Percentiles rank a stretch among this genome's conserved stretches.
These are phyloP conservation scores for Sebastes matsubarae DNA, from an alignment of 2,797 vertebrate genomes.

Conservation along the genomic window DNA sequence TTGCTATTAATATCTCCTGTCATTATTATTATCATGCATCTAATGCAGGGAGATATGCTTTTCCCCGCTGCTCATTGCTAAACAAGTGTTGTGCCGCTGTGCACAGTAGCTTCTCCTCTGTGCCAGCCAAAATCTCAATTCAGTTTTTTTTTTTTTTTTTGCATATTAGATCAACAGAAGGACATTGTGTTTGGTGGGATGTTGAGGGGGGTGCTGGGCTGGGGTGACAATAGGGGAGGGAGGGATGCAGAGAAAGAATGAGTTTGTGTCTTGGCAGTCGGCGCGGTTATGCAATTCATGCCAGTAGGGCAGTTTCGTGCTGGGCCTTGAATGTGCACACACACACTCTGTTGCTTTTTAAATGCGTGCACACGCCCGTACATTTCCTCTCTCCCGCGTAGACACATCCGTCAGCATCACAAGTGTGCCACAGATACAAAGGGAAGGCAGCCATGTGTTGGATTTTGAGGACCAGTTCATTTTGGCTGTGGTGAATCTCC, in stretches of 20 bases:
- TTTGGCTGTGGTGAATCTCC: constrained; percentile 71
- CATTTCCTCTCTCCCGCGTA: not conserved
- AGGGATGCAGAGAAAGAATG: constrained; percentile 36
- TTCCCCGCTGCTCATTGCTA: constrained; percentile 40
- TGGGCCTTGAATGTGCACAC: constrained; percentile 37
- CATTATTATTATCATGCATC: constrained; percentile 50
- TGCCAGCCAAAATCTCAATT: constrained; percentile 32
- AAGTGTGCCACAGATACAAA: constrained; percentile 7
- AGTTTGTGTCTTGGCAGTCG: constrained; percentile 70
- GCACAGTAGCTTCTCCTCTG: constrained; percentile 12
- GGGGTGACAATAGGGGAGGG: constrained; percentile 37
- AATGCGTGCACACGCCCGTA: not conserved
- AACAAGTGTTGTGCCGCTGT: constrained; percentile 29
- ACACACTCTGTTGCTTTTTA: constrained; percentile 9
- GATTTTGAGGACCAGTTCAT: constrained; percentile 51
- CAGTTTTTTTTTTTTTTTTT: not conserved
- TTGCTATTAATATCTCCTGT: constrained; percentile 57
- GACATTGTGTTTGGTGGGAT: constrained; percentile 55
- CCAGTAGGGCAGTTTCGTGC: constrained; percentile 66
- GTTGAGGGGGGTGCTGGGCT: constrained; percentile 17
- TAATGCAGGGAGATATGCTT: constrained; percentile 39
- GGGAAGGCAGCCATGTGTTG: constrained; percentile 44
- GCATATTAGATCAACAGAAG: constrained; percentile 66
- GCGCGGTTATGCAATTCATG: constrained; percentile 68
- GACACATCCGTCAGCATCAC: not conserved